These are phyloP conservation scores for Hypsibius dujardini DNA, from an alignment of 1,140 invertebrate species.

Conservation along the genomic window DNA sequence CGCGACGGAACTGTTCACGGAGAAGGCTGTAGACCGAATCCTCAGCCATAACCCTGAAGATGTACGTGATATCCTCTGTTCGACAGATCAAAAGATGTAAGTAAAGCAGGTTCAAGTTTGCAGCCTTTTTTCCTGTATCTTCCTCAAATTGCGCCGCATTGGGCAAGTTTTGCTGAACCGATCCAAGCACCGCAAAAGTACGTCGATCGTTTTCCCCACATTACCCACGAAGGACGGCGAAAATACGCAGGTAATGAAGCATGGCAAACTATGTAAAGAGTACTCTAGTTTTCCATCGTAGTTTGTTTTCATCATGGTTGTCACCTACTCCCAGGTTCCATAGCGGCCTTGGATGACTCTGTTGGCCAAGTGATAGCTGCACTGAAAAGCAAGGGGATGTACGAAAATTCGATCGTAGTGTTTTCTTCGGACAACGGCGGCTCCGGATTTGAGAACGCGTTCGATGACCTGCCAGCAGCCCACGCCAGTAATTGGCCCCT, in stretches of 20 bases:
- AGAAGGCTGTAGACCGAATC: slow-evolving; percentile 50
- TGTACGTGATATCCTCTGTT: background rate
- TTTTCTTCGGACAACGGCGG: slow-evolving; percentile 77
- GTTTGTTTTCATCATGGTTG: background rate
- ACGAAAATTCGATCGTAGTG: slow-evolving; percentile 60
- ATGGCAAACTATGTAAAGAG: slow-evolving; percentile 26
- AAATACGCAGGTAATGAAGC: slow-evolving; percentile 28
- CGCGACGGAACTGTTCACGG: too few species aligned
- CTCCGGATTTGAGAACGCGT: slow-evolving; percentile 48
- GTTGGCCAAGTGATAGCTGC: slow-evolving; percentile 56
- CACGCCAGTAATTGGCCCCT: slow-evolving; percentile 54
- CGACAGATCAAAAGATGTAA: slow-evolving; percentile 17
- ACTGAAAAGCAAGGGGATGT: slow-evolving; percentile 43
- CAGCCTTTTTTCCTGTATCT: slow-evolving; percentile 63
- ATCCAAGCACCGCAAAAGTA: slow-evolving; percentile 29
- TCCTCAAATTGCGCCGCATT: slow-evolving; percentile 65
- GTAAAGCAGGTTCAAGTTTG: slow-evolving; percentile 7
- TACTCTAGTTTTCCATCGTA: background rate
- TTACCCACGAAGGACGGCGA: slow-evolving; percentile 27
- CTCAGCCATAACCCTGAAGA: slow-evolving; percentile 42
- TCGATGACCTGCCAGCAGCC: slow-evolving; percentile 53
- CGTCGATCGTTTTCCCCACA: slow-evolving; percentile 28
- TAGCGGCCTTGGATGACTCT: slow-evolving; percentile 62
- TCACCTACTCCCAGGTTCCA: slow-evolving; percentile 50
- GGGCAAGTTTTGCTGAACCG: slow-evolving; percentile 52